Evolutionary conservation across 2,888 invertebrate species (phyloP), one percentile per base, ranked within the genome.

Genomic region (Antheraea assamensis): DNA sequence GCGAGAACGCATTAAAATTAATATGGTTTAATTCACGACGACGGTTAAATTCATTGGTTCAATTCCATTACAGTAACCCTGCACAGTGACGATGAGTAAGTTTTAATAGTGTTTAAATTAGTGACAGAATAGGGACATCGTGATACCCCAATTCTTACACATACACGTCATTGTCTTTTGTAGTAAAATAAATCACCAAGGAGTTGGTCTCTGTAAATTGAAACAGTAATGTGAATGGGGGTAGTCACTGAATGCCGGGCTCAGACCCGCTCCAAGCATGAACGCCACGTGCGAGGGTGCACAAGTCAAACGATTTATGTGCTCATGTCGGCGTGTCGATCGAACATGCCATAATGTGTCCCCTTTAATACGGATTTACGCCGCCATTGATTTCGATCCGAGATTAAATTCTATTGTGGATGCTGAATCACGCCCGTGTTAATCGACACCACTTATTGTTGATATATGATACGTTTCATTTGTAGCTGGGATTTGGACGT

Each of bases 241-340:
- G 84, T 82, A 79, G 80, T 77, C 78, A 75, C 2, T 58, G 58
- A 58, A 77, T 79, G 79, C 76, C 75, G 73, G 75, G 72, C 75
- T 73, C 42, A 70, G 73, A 58, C 5, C 70, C 42, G 27, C 42
- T 58, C 35, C 73, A 55, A 66, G 72, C 75, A 49, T 75, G 73
- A 71, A 74, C 66, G 74, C 77, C 78, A 79, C 79, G 81, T 80
- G 77, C 77, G 76, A 80, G 84, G 83, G 86, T 84, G 80, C 82
- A 83, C 80, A 87, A 89, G 88, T 90, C 88, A 90, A 87, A 88
- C 87, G 88, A 91, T 91, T 91, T 89, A 91, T 88, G 87, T 83
- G 81, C 85, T 84, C 86, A 82, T 81, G 85, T 83, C 71, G 71
- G 49, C 77, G 75, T 79, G 75, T 74, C 58, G 70, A 70, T 73